Conservation (phyloP, 2,113 vertebrate genomes). For the Nerophis lumbriciformis region DNA sequence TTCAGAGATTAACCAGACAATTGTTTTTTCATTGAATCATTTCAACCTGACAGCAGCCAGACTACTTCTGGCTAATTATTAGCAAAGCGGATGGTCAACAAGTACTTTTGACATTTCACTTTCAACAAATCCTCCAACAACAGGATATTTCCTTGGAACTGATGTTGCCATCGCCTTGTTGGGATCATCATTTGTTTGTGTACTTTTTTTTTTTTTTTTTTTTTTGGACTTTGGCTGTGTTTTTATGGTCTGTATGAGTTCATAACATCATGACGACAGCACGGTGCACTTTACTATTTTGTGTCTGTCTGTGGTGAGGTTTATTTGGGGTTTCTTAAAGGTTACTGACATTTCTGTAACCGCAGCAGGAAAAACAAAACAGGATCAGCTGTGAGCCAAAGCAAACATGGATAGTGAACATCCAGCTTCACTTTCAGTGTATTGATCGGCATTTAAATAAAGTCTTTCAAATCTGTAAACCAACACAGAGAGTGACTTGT, state of each 20-base stretch:
- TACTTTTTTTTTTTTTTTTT: background rate
- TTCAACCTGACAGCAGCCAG: conserved; percentile 5
- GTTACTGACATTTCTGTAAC: conserved; percentile 31
- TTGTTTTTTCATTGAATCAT: conserved; percentile 4
- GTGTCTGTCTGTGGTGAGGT: background rate
- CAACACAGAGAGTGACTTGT: background rate
- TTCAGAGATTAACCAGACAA: background rate
- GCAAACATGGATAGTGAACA: conserved; percentile 32
- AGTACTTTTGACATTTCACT: background rate
- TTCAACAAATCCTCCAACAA: background rate
- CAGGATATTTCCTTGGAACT: background rate
- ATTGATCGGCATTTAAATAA: background rate
- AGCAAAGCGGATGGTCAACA: conserved; percentile 13
- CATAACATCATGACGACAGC: background rate
- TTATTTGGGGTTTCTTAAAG: conserved; percentile 14
- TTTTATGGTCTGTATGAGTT: background rate
- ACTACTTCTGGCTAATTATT: conserved; percentile 36
- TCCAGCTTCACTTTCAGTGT: background rate
- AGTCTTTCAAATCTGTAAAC: background rate
- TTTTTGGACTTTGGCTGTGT: background rate
- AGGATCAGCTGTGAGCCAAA: conserved; percentile 35
- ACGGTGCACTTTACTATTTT: background rate
- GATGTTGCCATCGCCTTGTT: background rate
- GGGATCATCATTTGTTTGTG: background rate
- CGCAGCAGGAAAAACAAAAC: background rate